Conservation (phyloP, 1,140 invertebrate genomes). For the Parapsyche elsis region DNA sequence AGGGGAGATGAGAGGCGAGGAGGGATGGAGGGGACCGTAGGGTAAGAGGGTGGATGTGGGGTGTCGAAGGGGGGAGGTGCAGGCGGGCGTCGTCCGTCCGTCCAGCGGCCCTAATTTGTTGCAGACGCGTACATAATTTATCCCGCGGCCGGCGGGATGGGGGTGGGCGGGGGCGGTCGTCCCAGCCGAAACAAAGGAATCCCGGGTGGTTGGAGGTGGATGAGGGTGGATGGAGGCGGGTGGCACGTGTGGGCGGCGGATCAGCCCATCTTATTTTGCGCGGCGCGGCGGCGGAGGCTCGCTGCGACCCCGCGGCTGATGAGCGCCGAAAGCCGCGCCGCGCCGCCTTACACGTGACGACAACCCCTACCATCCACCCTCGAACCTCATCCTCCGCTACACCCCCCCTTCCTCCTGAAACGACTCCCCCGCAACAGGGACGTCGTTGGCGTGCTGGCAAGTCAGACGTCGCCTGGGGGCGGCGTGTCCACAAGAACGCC, state of each 20-base stretch:
- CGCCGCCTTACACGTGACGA: slow-evolving; percentile 24
- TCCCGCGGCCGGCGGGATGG: slow-evolving; percentile 29
- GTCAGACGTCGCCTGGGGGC: slow-evolving; percentile 30
- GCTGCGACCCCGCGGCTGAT: slow-evolving; percentile 37
- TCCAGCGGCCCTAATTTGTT: slow-evolving; percentile 36
- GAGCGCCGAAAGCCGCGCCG: slow-evolving; percentile 29
- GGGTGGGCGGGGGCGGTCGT: slow-evolving; percentile 11
- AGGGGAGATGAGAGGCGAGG: not conserved
- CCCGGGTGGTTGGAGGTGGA: not conserved
- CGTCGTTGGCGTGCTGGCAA: slow-evolving; percentile 1
- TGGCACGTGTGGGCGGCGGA: slow-evolving; percentile 21
- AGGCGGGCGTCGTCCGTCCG: not conserved
- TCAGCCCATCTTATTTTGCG: slow-evolving; percentile 40
- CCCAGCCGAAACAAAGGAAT: slow-evolving; percentile 43
- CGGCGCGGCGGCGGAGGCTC: no score
- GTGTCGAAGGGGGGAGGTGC: not conserved
- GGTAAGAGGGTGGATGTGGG: not conserved
- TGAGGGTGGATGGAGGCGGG: not conserved
- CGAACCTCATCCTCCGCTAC: not conserved
- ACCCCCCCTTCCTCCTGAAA: not conserved
- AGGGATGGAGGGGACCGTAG: not conserved
- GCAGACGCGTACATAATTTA: slow-evolving; percentile 43
- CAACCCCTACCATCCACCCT: not conserved
- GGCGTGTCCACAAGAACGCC: slow-evolving; percentile 9
- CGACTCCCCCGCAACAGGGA: not conserved